Evolutionary conservation across 2,797 vertebrate genomes (phyloP).

Genomic region (Orientallactaga sibirica): DNA sequence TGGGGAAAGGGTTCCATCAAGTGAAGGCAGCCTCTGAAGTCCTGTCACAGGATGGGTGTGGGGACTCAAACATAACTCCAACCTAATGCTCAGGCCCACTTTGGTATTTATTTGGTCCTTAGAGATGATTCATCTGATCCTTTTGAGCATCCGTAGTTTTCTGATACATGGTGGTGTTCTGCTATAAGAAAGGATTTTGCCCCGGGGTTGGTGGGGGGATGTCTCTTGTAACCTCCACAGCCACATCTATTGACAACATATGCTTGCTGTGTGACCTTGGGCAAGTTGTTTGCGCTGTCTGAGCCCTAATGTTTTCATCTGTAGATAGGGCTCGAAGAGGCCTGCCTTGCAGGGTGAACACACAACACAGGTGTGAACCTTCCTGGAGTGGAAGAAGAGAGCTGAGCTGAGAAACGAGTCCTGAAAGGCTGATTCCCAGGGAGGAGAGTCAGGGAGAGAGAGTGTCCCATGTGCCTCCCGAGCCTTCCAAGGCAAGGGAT

Average conservation of each 20-base stretch:
- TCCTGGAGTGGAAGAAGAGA: background rate
- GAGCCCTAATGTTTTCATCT: background rate
- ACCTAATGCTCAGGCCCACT: background rate
- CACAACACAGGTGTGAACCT: background rate
- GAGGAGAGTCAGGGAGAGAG: background rate
- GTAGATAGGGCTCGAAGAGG: background rate
- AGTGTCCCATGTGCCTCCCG: background rate
- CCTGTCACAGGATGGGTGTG: fast-evolving
- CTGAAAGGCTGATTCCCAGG: background rate
- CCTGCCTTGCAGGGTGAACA: background rate
- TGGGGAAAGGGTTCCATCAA: background rate
- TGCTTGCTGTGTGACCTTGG: background rate
- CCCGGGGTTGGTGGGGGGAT: background rate
- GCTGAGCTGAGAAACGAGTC: background rate
- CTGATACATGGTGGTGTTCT: background rate
- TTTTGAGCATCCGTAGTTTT: background rate
- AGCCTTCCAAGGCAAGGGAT: background rate
- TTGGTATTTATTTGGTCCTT: background rate
- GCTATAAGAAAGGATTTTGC: background rate
- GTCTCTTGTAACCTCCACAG: background rate
- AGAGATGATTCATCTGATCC: background rate
- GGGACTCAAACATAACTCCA: background rate
- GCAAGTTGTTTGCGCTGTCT: background rate
- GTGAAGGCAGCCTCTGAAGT: background rate
- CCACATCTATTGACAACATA: background rate